Base-by-base conservation (phyloP, 2,797 vertebrate species). In the Channallabes apus region DNA sequence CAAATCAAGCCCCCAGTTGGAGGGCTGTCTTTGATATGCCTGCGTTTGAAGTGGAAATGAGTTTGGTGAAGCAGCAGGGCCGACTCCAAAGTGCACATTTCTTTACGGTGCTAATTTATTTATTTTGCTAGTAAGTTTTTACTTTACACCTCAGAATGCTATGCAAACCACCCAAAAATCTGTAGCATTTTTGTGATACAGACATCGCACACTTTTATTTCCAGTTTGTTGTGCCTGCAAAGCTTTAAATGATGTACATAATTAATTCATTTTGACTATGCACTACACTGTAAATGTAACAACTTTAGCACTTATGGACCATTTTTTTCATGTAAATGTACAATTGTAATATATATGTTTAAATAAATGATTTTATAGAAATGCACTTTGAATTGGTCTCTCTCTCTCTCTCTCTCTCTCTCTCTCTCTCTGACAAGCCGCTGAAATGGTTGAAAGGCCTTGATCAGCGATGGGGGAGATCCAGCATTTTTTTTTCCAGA, bases 31-130 rank as follows among this genome's bases (percentile, higher is more conserved):
- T 91, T 91, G 89, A 91, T 90, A 88, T 89, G 65, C 54, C 15
- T 27, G 58, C 84, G 83, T 92, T 95, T 94, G 93, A 95, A 93
- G 92, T 95, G 94, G 91, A 94, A 94, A 95, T 94, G 59, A 93
- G 91, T 88, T 67, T 77, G 35, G 86, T 85, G 83, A 87, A 91
- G 90, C 92, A 91, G 91, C 90, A 88, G 90, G 91, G 90, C 89
- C 90, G 29, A 80, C 91, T 90, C 86, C 64, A 81, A 89, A 86
- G 89, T 88, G 90, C 90, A 90, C 89, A 90, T 91, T 92, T 93
- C 90, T 90, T 83, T 91, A 88, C 92, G 91, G 91, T 92, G 90
- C 90, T 93, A 85, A 93, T 94, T 93, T 93, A 93, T 94, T 94
- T 92, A 93, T 94, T 93, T 94, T 87, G 84, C 89, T 91, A 89